Evolutionary conservation across 1,140 invertebrate genomes (phyloP), one percentile per base, ranked within the genome.

Genomic region (Protaetia brevitarsis): DNA sequence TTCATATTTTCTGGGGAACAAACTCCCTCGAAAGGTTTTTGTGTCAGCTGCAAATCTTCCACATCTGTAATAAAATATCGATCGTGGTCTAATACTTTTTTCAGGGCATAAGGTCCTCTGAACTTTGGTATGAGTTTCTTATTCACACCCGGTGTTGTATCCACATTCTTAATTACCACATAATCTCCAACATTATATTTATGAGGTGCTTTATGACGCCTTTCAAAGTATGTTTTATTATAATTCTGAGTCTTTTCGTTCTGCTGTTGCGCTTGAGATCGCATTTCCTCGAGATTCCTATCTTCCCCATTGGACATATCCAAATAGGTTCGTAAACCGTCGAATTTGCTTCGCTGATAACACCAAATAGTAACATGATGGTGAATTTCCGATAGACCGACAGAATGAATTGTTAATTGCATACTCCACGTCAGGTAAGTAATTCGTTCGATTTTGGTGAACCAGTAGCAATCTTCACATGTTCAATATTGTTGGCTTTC

Each of bases 51-150:
- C 68, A 68, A 70, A 8, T 66, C 71, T 0, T 67, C 65, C 16
- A 74, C 67, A 66, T 75, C 71, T 0, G 37, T 30, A 8, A 75
- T 45, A 2, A 75, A 30, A 61, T 74, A 76, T 59, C 74, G 41
- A 66, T 72, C 71, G 27, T 74, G 69, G 31, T 65, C 19, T 27
- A 77, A 66, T 3, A 70, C 36, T 67, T 72, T 73, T 8, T 16
- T 66, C 13, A 77, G 27, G 4, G 10, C 30, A 41, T 66, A 66
- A 2, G 56, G 57, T 10, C 57, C 64, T 66, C 34, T 59, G 57
- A 31, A 66, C 37, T 66, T 66, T 16, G 61, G 59, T 23, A 66
- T 34, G 11, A 63, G 19, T 30, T 66, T 66, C 59, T 66, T 66
- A 63, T 63, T 66, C 6, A 60, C 45, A 10, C 65, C 65, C 7